Base-by-base conservation (phyloP, 1,140 invertebrate species). In the Cataglyphis hispanica region DNA sequence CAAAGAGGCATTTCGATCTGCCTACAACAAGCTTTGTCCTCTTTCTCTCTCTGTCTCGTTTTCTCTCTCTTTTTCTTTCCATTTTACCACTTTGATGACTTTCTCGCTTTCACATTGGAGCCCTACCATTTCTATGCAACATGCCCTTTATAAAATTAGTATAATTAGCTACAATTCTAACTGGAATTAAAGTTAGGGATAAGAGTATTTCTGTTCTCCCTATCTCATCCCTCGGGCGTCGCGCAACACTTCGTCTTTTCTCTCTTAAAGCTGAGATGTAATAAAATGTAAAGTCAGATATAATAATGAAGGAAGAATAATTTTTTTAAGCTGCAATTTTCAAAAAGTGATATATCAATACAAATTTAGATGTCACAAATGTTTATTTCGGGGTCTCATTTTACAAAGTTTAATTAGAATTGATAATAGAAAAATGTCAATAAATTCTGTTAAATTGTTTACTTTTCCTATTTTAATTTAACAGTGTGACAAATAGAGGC, bases 121-220 rank as follows among this genome's bases (percentile, higher is more conserved):
- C 25, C 13, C 46, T 50, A 3, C 25, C 60, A 16, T 67, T 69
- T 69, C 64, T 80, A 67, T 60, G 53, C 46, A 66, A 67, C 25
- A 56, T 72, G 58, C 60, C 53, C 58, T 83, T 86, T 86, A 69
- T 74, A 64, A 78, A 85, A 85, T 92, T 87, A 91, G 89, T 77
- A 91, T 91, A 91, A 92, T 92, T 92, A 90, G 87, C 86, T 86
- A 88, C 76, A 87, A 88, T 92, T 86, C 85, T 80, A 74, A 76
- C 46, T 86, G 64, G 72, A 84, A 91, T 91, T 91, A 88, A 88
- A 91, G 85, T 89, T 75, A 56, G 77, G 85, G 85, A 90, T 90
- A 78, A 90, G 85, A 92, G 92, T 91, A 90, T 87, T 89, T 89
- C 76, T 85, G 76, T 76, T 85, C 69, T 43, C 16, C 31, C 46